These are phyloP conservation scores for Nothobranchius kuhntae DNA, from an alignment of 2,113 vertebrate species.

Conservation along the genomic window DNA sequence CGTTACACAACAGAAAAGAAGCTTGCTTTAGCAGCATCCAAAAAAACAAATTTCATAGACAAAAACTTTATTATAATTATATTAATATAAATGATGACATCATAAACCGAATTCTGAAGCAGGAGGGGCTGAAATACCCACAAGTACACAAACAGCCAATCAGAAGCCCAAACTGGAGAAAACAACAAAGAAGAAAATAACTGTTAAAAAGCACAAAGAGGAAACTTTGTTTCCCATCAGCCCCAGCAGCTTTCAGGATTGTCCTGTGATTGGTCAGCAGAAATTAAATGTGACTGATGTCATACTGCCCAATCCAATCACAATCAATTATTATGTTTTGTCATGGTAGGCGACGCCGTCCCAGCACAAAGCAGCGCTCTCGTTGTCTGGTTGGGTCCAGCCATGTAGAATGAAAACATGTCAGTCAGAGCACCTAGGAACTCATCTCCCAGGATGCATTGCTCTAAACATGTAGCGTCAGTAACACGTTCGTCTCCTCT, in stretches of 20 bases:
- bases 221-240: conserved; percentile 38
- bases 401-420: conserved; percentile 25
- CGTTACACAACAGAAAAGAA: not conserved
- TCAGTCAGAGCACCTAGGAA: conserved; percentile 10
- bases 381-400: conserved; percentile 23
- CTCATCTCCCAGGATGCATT: conserved; percentile 45
- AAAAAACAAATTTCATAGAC: conserved; percentile 28
- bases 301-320: conserved; percentile 35
- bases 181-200: not conserved
- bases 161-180: conserved; percentile 37
- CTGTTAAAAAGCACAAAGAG: not conserved
- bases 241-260: conserved; percentile 48
- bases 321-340: conserved; percentile 16
- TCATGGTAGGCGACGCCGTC: not conserved
- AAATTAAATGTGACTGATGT: conserved; percentile 19
- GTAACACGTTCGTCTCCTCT: not conserved
- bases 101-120: conserved; percentile 23
- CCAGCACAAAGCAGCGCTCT: not conserved
- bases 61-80: conserved; percentile 23
- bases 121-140: conserved; percentile 53
- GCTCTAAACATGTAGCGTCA: not conserved
- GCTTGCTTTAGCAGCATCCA: conserved; percentile 60
- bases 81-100: conserved; percentile 37
- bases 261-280: conserved; percentile 58
- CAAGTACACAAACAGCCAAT: conserved; percentile 43